phyloP scores from a whole-genome alignment of 1,140 invertebrate genomes.

The Bicyclus anynana region DNA sequence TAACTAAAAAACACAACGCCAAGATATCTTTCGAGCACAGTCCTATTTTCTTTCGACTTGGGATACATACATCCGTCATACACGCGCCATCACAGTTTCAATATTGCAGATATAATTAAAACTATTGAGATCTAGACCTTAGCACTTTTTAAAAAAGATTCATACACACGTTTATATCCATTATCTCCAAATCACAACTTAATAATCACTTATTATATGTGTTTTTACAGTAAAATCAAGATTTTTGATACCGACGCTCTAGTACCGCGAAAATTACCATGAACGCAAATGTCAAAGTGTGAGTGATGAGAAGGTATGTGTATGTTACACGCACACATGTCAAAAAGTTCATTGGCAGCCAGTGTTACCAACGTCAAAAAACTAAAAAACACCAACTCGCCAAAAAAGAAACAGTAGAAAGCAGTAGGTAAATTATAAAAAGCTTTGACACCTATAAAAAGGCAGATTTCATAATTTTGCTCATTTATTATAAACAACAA shows the following conservation, averaged over 20 bases:
- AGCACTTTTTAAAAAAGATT: conserved; percentile 9
- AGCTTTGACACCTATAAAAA: no score
- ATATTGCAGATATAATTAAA: conserved; percentile 24
- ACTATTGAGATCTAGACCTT: conserved; percentile 7
- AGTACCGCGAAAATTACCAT: conserved; percentile 62
- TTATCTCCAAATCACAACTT: conserved; percentile 34
- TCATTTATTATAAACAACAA: no score
- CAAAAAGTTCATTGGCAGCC: conserved; percentile 31
- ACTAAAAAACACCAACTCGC: no score
- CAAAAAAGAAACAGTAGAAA: no score
- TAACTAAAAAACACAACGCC: conserved; percentile 42
- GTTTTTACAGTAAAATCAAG: conserved; percentile 53
- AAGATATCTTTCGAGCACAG: conserved; percentile 49
- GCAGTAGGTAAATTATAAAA: no score
- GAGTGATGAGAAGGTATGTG: conserved; percentile 31
- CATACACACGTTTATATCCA: conserved; percentile 17
- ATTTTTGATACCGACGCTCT: conserved; percentile 62
- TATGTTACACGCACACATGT: conserved; percentile 24
- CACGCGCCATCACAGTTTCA: conserved; percentile 61
- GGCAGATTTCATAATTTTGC: no score
- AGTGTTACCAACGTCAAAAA: no score
- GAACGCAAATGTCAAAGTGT: conserved; percentile 39
- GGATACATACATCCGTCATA: conserved; percentile 44
- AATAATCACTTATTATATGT: conserved; percentile 29
- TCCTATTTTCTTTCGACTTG: conserved; percentile 62